Base-by-base conservation (phyloP, 2,113 vertebrate genomes). In the Oceanodroma tethys region DNA sequence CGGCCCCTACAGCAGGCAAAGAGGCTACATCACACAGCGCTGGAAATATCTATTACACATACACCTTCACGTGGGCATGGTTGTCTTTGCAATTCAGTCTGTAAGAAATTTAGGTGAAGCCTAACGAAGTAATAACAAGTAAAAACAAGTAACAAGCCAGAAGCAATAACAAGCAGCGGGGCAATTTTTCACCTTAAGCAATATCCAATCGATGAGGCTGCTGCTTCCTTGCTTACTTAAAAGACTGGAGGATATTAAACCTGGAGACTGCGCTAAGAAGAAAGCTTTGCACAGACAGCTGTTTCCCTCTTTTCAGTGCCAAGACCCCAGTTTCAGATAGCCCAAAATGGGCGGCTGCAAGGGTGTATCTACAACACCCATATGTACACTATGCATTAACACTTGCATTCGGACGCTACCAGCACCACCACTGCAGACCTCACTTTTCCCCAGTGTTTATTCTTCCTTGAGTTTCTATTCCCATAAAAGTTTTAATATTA, bases 1-100 rank as follows among this genome's bases (percentile, higher is more conserved):
- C 0, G 0, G 40, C 13, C 19, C 21, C 34, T 38, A 9, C 1
- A 2, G 53, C 23, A 36, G 42, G n/a, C 0, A 2, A 29, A 38
- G 27, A 48, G 42, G 40, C n/a, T 16, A 17, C 55, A 47, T 11
- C 45, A 17, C 55, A 7, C 8, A 7, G 45, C 10, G 7, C 3
- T 5, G 22, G 15, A 27, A 45, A 30, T 3, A 12, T 1, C 2
- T 25, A 26, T n/a, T 21, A 5, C 26, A 8, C 45, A 29, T 1
- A 19, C 53, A 16, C 53, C 53, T 48, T 21, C 25, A 11, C 3
- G 1, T 7, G 65, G 29, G 59, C 34, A n/a, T 2, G 20, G 22
- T 14, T 67, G 60, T 17, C 55, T 34, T 27, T 29, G 16, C 18
- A 36, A 25, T 47, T 32, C n/a, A 42, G n/a, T 7, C 62, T 32